phyloP scores from a whole-genome alignment of 2,113 vertebrate species.

The Phaethon lepturus region DNA sequence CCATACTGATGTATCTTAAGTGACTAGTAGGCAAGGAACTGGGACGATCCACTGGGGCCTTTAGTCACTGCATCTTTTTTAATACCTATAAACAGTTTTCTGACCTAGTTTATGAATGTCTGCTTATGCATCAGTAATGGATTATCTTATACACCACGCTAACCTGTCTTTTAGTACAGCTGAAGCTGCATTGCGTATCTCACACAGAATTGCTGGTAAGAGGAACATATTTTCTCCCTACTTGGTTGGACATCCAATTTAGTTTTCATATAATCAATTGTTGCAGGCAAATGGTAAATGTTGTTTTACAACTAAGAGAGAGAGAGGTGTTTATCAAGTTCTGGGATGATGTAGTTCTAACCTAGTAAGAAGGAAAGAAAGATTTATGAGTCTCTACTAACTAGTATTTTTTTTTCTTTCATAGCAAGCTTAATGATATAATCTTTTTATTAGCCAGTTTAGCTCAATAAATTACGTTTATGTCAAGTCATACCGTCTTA shows the following conservation, averaged over 20 bases:
- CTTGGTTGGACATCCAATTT: not conserved
- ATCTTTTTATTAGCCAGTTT: not conserved
- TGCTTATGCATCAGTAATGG: not conserved
- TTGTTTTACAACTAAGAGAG: not conserved
- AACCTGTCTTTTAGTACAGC: not conserved
- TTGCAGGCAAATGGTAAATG: not conserved
- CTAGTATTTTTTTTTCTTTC: not conserved
- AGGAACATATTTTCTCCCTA: not conserved
- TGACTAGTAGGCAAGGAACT: not conserved
- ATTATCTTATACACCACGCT: not conserved
- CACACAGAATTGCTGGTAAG: not conserved
- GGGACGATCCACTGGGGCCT: not conserved
- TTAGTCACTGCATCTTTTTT: conserved; percentile 16
- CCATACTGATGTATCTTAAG: not conserved
- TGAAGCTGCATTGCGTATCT: not conserved
- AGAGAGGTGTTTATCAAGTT: not conserved
- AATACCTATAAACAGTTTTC: not conserved
- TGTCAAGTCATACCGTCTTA: not conserved
- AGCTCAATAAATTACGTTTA: not conserved
- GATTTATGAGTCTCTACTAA: not conserved
- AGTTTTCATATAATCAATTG: not conserved
- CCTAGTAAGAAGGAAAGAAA: not conserved
- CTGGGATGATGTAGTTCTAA: not conserved
- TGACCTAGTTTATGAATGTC: conserved; percentile 9
- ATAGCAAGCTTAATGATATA: not conserved